phyloP scores from a whole-genome alignment of 2,797 vertebrate species.

The Bucorvus abyssinicus region DNA sequence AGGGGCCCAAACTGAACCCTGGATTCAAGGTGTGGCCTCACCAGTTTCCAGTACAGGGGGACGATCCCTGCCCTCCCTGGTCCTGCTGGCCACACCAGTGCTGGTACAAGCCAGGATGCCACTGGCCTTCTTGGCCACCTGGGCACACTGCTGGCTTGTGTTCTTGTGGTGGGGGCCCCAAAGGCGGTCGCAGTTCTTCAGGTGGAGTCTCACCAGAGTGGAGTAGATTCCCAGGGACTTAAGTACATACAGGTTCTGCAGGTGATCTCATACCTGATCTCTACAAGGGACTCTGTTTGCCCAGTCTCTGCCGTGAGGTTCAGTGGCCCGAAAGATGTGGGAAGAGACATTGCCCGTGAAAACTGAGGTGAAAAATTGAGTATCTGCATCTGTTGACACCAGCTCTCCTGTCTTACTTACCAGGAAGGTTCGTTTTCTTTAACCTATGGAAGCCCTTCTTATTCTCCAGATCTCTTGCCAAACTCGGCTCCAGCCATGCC shows the following conservation, averaged over 20 bases:
- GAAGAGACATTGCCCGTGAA: not conserved
- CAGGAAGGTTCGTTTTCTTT: no score
- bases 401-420: not conserved
- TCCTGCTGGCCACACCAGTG: not conserved
- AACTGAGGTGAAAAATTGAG: not conserved
- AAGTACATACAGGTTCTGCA: not conserved
- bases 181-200: not conserved
- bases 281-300: not conserved
- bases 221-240: not conserved
- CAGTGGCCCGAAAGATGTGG: not conserved
- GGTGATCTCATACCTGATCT: not conserved
- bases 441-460: no score
- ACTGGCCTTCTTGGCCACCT: not conserved
- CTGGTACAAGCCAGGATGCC: not conserved
- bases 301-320: not conserved
- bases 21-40: no score
- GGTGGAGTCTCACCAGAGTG: no score
- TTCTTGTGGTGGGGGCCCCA: no score
- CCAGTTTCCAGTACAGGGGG: no score
- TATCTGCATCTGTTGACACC: not conserved
- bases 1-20: no score
- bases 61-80: no score
- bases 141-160: no score
- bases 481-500: not conserved
- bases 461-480: not conserved